Evolutionary conservation across 2,888 invertebrate species (phyloP).

Genomic region (Rotaria macrura): DNA sequence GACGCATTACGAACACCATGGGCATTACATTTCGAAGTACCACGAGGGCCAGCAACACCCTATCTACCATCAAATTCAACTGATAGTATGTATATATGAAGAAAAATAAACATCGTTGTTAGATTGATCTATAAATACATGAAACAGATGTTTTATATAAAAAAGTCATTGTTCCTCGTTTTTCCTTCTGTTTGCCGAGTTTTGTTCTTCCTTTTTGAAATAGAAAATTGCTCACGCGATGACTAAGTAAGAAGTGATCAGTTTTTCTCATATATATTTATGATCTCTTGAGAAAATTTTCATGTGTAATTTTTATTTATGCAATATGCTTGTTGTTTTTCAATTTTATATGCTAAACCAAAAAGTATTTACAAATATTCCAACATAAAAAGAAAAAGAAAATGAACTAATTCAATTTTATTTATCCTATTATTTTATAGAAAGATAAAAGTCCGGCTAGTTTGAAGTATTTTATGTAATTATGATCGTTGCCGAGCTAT

Average conservation of each 20-base stretch:
- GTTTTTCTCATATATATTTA: not conserved
- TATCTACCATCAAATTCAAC: not conserved
- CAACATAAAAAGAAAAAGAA: not conserved
- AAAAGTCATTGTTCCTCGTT: not conserved
- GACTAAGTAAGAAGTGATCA: not conserved
- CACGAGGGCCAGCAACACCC: not conserved
- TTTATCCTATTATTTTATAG: not conserved
- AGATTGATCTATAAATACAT: not conserved
- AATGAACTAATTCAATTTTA: not conserved
- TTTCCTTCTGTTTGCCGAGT: no score
- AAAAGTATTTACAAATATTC: not conserved
- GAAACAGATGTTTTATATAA: not conserved
- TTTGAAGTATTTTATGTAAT: not conserved
- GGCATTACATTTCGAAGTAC: constrained; percentile 11
- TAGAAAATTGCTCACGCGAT: not conserved
- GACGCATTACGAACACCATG: constrained; percentile 2
- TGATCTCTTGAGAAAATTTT: not conserved
- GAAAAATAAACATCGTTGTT: not conserved
- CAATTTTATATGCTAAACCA: not conserved
- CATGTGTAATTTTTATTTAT: not conserved
- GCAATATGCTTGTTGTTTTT: not conserved
- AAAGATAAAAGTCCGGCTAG: not conserved
- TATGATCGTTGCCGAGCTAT: not conserved
- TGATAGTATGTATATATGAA: not conserved
- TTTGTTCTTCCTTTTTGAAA: no score